A percentile compares a stretch with the other conserved stretches of the same genome.
phyloP scores from a whole-genome alignment of 2,888 invertebrate species.

The Aporophyla lueneburgensis region DNA sequence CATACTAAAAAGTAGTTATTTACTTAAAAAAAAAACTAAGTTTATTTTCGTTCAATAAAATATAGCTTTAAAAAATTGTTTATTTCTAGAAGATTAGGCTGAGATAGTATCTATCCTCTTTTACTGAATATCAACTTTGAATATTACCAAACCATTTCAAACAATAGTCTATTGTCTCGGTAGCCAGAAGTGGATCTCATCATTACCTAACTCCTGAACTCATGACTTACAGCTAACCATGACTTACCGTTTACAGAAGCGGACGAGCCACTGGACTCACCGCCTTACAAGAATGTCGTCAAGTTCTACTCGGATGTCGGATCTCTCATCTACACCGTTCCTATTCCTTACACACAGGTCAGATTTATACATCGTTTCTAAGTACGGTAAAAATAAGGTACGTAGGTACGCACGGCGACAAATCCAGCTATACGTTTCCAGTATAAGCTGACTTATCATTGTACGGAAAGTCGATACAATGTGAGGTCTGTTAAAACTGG shows the following conservation, averaged over 20 bases:
- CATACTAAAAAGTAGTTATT: too few species aligned
- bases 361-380: constrained; percentile 52
- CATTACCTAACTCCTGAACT: neutral
- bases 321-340: constrained; percentile 94
- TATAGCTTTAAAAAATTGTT: too few species aligned
- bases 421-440: too few species aligned
- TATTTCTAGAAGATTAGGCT: too few species aligned
- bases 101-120: too few species aligned
- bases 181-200: neutral
- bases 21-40: too few species aligned
- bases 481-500: too few species aligned
- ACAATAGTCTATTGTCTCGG: neutral
- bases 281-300: constrained; percentile 94
- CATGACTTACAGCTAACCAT: neutral
- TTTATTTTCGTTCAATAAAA: too few species aligned
- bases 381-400: too few species aligned
- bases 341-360: constrained; percentile 95
- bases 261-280: constrained; percentile 80
- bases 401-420: too few species aligned
- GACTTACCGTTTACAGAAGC: constrained; percentile 74
- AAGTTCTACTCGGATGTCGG: constrained; percentile 98
- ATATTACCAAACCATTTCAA: neutral
- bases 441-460: too few species aligned
- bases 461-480: too few species aligned
- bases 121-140: neutral